Evolutionary conservation across 2,797 vertebrate genomes (phyloP).

Genomic region (Gadopsis marmoratus): DNA sequence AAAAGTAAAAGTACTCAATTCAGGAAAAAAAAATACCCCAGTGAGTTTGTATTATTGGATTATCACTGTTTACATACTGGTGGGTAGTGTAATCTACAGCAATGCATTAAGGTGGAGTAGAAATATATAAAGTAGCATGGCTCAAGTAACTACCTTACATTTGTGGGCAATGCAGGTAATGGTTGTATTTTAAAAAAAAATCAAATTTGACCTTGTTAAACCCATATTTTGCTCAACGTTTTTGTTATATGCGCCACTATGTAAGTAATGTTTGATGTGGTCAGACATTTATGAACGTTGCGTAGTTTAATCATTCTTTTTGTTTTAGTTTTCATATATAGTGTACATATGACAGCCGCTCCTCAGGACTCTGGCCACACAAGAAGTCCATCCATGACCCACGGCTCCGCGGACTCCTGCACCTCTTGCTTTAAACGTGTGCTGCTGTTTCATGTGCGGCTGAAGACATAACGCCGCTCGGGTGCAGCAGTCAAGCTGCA

Average conservation of each 20-base stretch:
- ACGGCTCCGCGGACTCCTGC: constrained; percentile 30
- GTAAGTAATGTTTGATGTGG: background rate
- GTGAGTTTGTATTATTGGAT: background rate
- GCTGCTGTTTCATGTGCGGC: constrained; percentile 50
- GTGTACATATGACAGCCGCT: constrained; percentile 47
- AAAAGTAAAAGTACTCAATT: background rate
- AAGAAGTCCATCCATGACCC: constrained; percentile 49
- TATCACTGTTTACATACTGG: no score
- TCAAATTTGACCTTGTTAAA: background rate
- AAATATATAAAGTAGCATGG: background rate
- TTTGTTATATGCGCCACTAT: background rate
- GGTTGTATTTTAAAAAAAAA: background rate
- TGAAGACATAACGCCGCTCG: constrained; percentile 49
- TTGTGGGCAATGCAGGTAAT: background rate
- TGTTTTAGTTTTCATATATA: constrained; percentile 52
- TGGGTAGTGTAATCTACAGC: no score
- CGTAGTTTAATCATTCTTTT: background rate
- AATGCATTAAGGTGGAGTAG: background rate
- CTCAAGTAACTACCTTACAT: background rate
- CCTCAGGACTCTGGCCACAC: constrained; percentile 34
- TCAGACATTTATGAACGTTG: background rate
- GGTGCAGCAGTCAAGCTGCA: constrained; percentile 31
- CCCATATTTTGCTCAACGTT: background rate
- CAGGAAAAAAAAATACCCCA: background rate
- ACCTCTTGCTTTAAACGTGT: constrained; percentile 34